A percentile compares a stretch with the other conserved stretches of the same genome.
phyloP scores from a whole-genome alignment of 2,113 vertebrate species.

The Cyanistes caeruleus region DNA sequence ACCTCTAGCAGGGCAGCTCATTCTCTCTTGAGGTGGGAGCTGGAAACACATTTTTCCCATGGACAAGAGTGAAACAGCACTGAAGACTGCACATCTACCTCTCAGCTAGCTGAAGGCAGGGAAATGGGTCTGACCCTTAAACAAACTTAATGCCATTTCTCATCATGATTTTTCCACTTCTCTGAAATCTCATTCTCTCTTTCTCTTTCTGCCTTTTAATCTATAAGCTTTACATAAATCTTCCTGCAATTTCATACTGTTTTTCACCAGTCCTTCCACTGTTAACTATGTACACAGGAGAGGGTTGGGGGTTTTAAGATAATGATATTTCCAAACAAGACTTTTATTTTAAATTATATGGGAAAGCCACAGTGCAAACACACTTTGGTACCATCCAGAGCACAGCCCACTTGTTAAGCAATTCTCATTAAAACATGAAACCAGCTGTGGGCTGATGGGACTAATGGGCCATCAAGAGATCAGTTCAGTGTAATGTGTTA shows the following conservation, averaged over 20 bases:
- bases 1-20: not conserved
- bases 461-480: not conserved
- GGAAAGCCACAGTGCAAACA: not conserved
- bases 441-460: not conserved
- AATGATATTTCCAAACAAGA: not conserved
- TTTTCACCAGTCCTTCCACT: not conserved
- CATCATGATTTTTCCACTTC: not conserved
- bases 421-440: not conserved
- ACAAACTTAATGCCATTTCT: not conserved
- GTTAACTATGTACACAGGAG: not conserved
- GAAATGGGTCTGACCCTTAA: not conserved
- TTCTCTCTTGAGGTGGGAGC: not conserved
- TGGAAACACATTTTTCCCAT: not conserved
- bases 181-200: not conserved
- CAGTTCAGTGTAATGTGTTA: not conserved
- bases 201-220: not conserved
- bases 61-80: not conserved
- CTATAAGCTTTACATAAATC: not conserved
- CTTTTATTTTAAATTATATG: not conserved
- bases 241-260: not conserved
- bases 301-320: not conserved
- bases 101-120: not conserved
- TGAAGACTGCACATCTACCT: not conserved
- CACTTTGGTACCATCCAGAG: not conserved
- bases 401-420: not conserved